These are phyloP conservation scores for Aspiorhynchus laticeps DNA, from an alignment of 2,113 vertebrate genomes.

Conservation along the genomic window DNA sequence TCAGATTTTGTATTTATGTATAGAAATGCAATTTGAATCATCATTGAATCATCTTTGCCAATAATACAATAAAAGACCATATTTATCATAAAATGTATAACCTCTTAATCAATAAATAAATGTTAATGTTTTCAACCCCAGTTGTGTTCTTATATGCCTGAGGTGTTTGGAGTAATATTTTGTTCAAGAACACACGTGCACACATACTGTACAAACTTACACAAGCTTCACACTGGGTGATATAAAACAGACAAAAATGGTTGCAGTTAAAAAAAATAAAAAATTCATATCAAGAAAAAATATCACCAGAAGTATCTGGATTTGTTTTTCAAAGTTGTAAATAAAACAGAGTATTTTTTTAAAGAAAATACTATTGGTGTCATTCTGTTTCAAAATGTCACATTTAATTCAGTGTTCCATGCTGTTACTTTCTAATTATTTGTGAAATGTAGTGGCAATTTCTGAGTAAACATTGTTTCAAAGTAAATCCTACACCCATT, in stretches of 20 bases:
- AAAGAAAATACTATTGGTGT: too few relatives aligned
- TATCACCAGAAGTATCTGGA: too few relatives aligned
- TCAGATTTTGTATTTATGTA: conserved; percentile 99
- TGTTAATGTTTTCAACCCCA: conserved; percentile 86
- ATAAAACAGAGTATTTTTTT: too few relatives aligned
- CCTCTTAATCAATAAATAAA: conserved; percentile 93
- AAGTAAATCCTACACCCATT: too few relatives aligned
- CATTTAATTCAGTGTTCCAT: too few relatives aligned
- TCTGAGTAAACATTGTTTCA: too few relatives aligned
- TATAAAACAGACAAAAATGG: neutral
- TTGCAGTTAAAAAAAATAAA: too few relatives aligned
- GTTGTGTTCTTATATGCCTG: conserved; percentile 45
- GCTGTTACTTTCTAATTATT: neutral
- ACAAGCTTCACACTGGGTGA: neutral
- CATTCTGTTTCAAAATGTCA: too few relatives aligned
- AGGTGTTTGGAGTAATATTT: neutral
- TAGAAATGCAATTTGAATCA: conserved; percentile 98
- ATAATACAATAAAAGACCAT: conserved; percentile 91
- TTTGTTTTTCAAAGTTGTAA: too few relatives aligned
- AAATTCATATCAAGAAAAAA: too few relatives aligned
- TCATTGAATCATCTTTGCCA: conserved; percentile 98
- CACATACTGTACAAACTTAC: neutral
- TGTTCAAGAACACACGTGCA: neutral
- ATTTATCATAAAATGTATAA: conserved; percentile 91
- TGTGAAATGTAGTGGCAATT: neutral